These are phyloP conservation scores for Agelas oroides DNA, from an alignment of 37 sponge, comb jelly and placozoan species.

Conservation along the genomic window DNA sequence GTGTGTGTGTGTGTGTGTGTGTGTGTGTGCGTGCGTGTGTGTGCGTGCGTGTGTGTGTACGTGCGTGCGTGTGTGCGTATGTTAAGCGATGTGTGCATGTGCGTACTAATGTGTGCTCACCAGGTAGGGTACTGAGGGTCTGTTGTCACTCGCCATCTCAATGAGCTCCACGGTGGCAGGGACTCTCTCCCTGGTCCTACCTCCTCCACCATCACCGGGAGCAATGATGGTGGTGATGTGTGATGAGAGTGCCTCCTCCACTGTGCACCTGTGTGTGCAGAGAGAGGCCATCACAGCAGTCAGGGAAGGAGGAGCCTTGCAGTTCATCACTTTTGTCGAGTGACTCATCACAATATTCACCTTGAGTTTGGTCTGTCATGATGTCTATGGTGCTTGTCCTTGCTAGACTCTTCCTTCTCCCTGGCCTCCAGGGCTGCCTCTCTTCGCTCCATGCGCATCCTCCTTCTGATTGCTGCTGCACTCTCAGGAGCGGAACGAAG, in stretches of 20 bases:
- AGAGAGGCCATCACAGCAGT: too few species aligned
- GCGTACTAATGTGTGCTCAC: conserved; percentile 37
- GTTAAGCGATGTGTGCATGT: too few species aligned
- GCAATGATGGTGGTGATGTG: too few species aligned
- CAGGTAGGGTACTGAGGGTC: conserved; percentile 54
- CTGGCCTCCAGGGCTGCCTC: neutral
- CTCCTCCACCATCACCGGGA: neutral
- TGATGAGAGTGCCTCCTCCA: too few species aligned
- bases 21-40: neutral
- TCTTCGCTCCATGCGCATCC: conserved; percentile 52
- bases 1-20: neutral
- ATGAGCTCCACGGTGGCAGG: neutral
- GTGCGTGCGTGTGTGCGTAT: neutral
- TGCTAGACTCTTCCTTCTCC: conserved; percentile 6
- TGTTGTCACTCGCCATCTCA: conserved; percentile 38
- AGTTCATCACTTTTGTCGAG: too few species aligned
- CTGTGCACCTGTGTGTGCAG: too few species aligned
- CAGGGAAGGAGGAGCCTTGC: too few species aligned
- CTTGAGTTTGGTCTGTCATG: conserved; percentile 4
- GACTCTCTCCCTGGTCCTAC: neutral
- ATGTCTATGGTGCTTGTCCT: conserved; percentile 2
- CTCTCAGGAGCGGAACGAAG: conserved; percentile 81
- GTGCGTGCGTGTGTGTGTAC: neutral
- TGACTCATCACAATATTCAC: too few species aligned
- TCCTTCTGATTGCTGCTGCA: conserved; percentile 39